Evolutionary conservation across 2,888 invertebrate species (phyloP), one percentile per base, ranked within the genome.

Genomic region (Dynastes tityus): DNA sequence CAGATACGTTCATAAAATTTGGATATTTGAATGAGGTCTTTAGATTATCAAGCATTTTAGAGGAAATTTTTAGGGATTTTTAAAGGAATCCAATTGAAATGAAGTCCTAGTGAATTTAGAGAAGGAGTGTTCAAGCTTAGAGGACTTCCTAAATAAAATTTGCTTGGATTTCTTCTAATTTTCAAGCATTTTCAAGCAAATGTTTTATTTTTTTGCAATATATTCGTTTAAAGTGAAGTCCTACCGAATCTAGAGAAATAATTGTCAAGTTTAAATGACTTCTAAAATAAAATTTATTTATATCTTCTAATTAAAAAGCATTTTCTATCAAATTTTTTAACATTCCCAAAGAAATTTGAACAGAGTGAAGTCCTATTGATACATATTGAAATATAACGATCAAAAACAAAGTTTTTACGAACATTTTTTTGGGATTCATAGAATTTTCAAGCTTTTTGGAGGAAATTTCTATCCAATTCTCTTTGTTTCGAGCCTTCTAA

Each of bases 31-130:
- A n/a, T 6, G 2, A 16, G 16, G 37, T 64, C 64, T 64, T 64
- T 32, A 32, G n/a, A 13, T 64, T 64, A 32, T 64, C 64, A 37
- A 64, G 32, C 64, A 64, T 64, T 11, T 55, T 16, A 4, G 22
- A 55, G 55, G 55, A 55, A 55, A 55, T 55, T 55, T 55, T 55
- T 55, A n/a, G 16, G 6, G 4, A 55, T 16, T 55, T 55, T 22
- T 1, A 22, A 27, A 16, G 0, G 8, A 55, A 16, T 55, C n/a
- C 9, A 8, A 4, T 8, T 9, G 5, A 5, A 8, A 55, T 22
- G 16, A 55, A 55, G 55, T 16, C 55, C n/a, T 22, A 55, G 0
- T 27, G 3, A 13, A 37, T 37, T 5, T 37, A 5, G 5, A 1
- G 37, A 37, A 37, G 5, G 37, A 1, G 5, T 37, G 4, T 37